Conservation (phyloP, 2,797 vertebrate species). For the Arremon aurantiirostris region DNA sequence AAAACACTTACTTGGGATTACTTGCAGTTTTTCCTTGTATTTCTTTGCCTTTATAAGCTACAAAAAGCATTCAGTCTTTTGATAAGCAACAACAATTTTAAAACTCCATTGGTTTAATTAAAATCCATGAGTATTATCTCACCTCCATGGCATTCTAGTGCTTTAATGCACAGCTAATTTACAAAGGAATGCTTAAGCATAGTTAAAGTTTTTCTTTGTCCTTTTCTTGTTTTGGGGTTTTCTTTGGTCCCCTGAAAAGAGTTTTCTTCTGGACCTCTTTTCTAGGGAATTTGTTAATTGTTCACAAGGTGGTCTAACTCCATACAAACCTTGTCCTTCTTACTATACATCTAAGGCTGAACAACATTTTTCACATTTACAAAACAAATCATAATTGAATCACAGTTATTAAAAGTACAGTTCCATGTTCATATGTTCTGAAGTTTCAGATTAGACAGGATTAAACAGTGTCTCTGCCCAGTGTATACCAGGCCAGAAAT, state of each 20-base stretch:
- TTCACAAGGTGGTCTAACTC: background rate
- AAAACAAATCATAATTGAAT: background rate
- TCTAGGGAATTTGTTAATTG: background rate
- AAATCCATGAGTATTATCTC: background rate
- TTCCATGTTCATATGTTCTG: background rate
- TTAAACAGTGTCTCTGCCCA: background rate
- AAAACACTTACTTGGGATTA: background rate
- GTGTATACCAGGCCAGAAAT: background rate
- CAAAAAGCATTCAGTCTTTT: background rate
- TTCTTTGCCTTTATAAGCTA: background rate
- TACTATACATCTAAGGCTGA: background rate
- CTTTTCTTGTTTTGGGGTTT: background rate
- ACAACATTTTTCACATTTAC: background rate
- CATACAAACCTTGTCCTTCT: background rate
- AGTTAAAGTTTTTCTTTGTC: background rate
- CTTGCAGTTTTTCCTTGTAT: background rate
- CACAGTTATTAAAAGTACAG: background rate
- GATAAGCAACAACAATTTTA: background rate
- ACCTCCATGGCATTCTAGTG: background rate
- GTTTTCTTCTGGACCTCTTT: background rate
- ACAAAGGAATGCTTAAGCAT: background rate
- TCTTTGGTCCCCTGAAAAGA: background rate
- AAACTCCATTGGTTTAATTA: background rate
- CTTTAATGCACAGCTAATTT: background rate
- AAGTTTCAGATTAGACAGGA: background rate